These are phyloP conservation scores for Brotogeris chrysoptera DNA, from an alignment of 2,797 vertebrate genomes.

Conservation along the genomic window DNA sequence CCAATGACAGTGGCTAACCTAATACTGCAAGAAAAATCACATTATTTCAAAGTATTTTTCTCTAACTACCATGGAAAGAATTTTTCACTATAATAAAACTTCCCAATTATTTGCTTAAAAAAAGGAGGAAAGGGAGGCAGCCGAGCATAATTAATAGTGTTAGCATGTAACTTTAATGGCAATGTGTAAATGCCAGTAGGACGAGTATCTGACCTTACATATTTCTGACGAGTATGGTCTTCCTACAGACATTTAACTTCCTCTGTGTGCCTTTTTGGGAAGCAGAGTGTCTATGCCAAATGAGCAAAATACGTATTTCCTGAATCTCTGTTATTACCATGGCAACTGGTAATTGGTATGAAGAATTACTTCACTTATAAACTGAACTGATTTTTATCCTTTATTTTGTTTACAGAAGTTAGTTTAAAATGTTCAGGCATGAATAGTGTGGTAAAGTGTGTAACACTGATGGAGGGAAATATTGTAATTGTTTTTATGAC, in stretches of 20 bases:
- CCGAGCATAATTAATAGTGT: slow-evolving; percentile 4
- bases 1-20: background rate
- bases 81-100: background rate
- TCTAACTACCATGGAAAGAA: background rate
- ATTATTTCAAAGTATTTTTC: slow-evolving; percentile 1
- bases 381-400: slow-evolving; percentile 24
- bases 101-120: slow-evolving; percentile 31
- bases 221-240: too few relatives aligned
- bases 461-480: slow-evolving; percentile 14
- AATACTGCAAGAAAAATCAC: background rate
- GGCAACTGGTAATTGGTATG: slow-evolving; percentile 48
- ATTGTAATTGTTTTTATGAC: slow-evolving; percentile 39
- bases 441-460: background rate
- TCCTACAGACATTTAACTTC: background rate
- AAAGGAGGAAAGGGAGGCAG: background rate
- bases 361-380: slow-evolving; percentile 50
- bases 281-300: background rate
- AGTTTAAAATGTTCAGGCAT: slow-evolving; percentile 38
- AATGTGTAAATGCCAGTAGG: background rate
- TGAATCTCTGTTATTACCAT: slow-evolving; percentile 6
- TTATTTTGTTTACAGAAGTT: slow-evolving; percentile 32
- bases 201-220: background rate
- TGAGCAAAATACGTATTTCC: background rate
- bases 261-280: background rate
- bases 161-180: background rate